Evolutionary conservation across 1,140 invertebrate species (phyloP).

Genomic region (Panonychus citri): DNA sequence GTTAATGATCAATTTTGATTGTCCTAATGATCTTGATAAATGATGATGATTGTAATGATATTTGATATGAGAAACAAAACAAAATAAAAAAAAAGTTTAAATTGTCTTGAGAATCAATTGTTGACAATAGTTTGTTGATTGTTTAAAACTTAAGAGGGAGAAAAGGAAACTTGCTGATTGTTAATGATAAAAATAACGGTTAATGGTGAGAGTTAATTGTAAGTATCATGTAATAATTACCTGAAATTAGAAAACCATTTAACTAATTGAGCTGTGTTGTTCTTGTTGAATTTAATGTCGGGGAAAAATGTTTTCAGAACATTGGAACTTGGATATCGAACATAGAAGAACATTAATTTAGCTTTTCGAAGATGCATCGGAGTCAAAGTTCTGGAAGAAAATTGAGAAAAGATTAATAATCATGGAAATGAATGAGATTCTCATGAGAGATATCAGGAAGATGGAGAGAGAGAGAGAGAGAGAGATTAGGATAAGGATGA

Average conservation of each 20-base stretch:
- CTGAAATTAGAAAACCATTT: conserved; percentile 99
- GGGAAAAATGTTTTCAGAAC: conserved; percentile 99
- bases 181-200: no score
- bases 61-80: no score
- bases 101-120: no score
- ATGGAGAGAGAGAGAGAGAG: not conserved
- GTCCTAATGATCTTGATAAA: no score
- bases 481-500: not conserved
- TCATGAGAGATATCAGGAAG: not conserved
- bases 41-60: no score
- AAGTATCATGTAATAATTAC: conserved; percentile 35
- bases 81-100: no score
- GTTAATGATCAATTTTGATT: no score
- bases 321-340: conserved; percentile 89
- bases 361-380: conserved; percentile 99
- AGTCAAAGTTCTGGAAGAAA: conserved; percentile 53
- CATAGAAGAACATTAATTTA: conserved; percentile 99
- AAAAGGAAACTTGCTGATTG: no score
- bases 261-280: conserved; percentile 98
- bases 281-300: conserved; percentile 99
- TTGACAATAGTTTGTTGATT: no score
- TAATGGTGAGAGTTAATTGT: no score
- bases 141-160: no score
- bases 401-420: not conserved
- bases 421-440: not conserved